These are phyloP conservation scores for Aporrectodea caliginosa DNA, from an alignment of 1,140 invertebrate genomes.

Conservation along the genomic window DNA sequence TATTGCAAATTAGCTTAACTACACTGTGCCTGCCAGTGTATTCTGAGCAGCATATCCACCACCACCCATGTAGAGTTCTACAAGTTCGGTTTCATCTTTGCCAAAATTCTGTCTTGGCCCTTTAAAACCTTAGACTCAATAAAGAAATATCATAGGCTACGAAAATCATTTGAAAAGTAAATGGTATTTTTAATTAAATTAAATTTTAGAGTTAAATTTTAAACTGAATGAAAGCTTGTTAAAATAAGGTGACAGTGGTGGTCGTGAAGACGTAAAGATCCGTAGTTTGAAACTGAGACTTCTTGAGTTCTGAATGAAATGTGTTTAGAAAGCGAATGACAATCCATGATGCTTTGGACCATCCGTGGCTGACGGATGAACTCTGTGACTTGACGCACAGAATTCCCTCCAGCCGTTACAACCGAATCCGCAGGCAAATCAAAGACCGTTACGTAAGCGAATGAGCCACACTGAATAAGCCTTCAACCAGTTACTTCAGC, in stretches of 20 bases:
- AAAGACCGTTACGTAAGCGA: constrained; percentile 62
- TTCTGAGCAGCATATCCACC: too few relatives aligned
- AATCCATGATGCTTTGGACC: constrained; percentile 90
- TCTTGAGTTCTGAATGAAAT: background rate
- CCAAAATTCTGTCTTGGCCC: too few relatives aligned
- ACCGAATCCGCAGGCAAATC: constrained; percentile 80
- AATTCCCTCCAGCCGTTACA: constrained; percentile 73
- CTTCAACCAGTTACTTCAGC: background rate
- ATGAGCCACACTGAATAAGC: background rate
- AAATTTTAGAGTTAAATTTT: too few relatives aligned
- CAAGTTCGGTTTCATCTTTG: too few relatives aligned
- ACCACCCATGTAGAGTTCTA: too few relatives aligned
- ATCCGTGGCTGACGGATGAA: constrained; percentile 82
- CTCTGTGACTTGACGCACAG: constrained; percentile 58
- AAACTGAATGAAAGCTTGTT: too few relatives aligned
- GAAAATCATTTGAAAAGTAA: background rate
- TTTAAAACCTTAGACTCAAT: too few relatives aligned
- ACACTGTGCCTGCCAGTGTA: too few relatives aligned
- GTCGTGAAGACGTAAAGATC: background rate
- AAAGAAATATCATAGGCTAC: background rate
- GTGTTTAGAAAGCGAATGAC: constrained; percentile 85
- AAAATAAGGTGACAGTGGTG: background rate
- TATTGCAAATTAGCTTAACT: too few relatives aligned
- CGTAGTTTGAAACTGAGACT: background rate
- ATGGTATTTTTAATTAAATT: background rate